Evolutionary conservation across 1,140 invertebrate species (phyloP).

Genomic region (Drosophila yakuba): DNA sequence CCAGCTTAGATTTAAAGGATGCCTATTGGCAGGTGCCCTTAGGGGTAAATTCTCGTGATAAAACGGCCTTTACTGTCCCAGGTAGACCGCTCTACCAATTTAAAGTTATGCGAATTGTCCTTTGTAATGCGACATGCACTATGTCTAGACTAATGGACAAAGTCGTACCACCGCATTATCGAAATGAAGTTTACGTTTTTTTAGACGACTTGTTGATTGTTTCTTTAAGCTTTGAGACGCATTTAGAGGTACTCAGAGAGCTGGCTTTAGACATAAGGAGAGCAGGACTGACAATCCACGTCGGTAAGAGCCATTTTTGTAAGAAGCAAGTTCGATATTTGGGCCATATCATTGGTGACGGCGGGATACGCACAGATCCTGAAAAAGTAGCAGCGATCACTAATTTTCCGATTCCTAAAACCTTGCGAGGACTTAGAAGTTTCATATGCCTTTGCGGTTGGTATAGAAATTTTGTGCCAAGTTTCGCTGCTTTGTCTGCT

Average conservation of each 20-base stretch:
- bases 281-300: background rate
- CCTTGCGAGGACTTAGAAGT: background rate
- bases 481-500: background rate
- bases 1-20: background rate
- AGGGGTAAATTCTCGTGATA: background rate
- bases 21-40: background rate
- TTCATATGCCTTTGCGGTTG: background rate
- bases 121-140: too few relatives aligned
- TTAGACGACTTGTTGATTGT: background rate
- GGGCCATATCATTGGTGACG: background rate
- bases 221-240: conserved; percentile 1
- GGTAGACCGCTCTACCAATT: background rate
- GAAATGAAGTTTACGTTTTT: background rate
- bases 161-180: too few relatives aligned
- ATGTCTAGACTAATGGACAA: too few relatives aligned
- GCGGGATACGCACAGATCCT: background rate
- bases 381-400: too few relatives aligned
- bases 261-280: background rate
- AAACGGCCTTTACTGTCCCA: background rate
- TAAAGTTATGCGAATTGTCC: too few relatives aligned
- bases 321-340: background rate
- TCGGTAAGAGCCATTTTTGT: background rate
- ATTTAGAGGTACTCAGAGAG: background rate
- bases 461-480: background rate
- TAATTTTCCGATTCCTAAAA: background rate